phyloP scores from a whole-genome alignment of 2,888 invertebrate genomes.

The Auanema freiburgensis region DNA sequence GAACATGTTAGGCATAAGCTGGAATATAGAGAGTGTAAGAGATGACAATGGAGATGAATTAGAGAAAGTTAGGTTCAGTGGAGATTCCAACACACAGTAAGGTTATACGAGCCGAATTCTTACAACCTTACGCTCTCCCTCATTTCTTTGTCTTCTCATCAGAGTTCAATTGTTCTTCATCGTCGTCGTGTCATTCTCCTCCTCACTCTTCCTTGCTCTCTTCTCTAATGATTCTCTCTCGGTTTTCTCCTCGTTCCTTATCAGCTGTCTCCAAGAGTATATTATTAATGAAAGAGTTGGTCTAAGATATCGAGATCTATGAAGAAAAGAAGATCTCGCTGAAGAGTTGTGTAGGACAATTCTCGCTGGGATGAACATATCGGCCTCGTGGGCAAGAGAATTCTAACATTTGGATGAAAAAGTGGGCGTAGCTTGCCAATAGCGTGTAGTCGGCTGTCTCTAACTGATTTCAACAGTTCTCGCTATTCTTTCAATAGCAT shows the following conservation, averaged over 20 bases:
- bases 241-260: conserved; percentile 4
- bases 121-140: too few species aligned
- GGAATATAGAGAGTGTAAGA: too few species aligned
- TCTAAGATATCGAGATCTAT: conserved; percentile 19
- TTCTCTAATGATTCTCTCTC: conserved; percentile 5
- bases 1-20: too few species aligned
- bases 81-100: too few species aligned
- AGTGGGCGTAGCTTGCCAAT: conserved; percentile 12
- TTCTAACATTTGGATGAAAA: too few species aligned
- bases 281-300: conserved; percentile 6
- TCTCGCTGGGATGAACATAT: conserved; percentile 10
- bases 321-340: too few species aligned
- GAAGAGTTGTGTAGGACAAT: neutral
- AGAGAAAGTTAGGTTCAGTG: too few species aligned
- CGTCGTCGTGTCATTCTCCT: neutral
- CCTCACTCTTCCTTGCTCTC: conserved; percentile 6
- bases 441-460: conserved; percentile 5
- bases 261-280: neutral
- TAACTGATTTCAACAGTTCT: conserved; percentile 2
- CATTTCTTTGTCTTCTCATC: neutral
- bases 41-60: too few species aligned
- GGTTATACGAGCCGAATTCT: too few species aligned
- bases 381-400: conserved; percentile 5
- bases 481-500: conserved; percentile 5
- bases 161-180: neutral